A percentile compares a stretch with the other conserved stretches of the same genome.
These are phyloP conservation scores for Myzus persicae DNA, from an alignment of 1,140 invertebrate genomes.

Conservation along the genomic window DNA sequence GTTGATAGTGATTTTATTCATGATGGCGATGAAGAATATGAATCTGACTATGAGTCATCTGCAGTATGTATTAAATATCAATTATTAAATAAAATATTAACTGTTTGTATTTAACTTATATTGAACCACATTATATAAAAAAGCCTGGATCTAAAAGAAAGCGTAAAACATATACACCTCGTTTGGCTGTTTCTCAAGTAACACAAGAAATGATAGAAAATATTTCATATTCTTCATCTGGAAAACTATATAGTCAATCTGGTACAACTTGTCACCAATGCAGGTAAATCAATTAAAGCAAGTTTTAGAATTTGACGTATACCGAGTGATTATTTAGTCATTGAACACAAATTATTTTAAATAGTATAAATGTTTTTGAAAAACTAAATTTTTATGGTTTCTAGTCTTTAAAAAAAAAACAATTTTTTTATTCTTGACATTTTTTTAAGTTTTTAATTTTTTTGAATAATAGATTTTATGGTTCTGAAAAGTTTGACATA, in stretches of 20 bases:
- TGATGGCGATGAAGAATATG: conserved; percentile 17
- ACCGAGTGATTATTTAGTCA: too few relatives aligned
- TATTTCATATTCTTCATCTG: conserved; percentile 18
- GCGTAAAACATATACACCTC: not conserved
- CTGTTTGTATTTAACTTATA: not conserved
- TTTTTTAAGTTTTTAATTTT: too few relatives aligned
- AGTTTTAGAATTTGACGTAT: too few relatives aligned
- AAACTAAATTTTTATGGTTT: too few relatives aligned
- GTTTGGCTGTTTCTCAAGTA: conserved; percentile 22
- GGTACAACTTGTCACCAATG: conserved; percentile 60
- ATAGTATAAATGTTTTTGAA: too few relatives aligned
- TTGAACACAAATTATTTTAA: too few relatives aligned
- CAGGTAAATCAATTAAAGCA: conserved; percentile 45
- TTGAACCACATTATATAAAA: not conserved
- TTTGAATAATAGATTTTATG: too few relatives aligned
- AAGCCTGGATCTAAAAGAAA: conserved; percentile 19
- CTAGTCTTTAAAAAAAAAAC: too few relatives aligned
- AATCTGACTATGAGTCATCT: not conserved
- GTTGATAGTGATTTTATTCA: conserved; percentile 35
- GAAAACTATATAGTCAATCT: conserved; percentile 10
- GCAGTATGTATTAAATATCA: conserved; percentile 25
- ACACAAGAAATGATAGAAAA: conserved; percentile 47
- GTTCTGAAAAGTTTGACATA: too few relatives aligned
- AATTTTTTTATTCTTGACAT: too few relatives aligned
- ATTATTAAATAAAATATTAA: not conserved